phyloP scores from a whole-genome alignment of 2,888 invertebrate species.

The Acanthacorydalis orientalis region DNA sequence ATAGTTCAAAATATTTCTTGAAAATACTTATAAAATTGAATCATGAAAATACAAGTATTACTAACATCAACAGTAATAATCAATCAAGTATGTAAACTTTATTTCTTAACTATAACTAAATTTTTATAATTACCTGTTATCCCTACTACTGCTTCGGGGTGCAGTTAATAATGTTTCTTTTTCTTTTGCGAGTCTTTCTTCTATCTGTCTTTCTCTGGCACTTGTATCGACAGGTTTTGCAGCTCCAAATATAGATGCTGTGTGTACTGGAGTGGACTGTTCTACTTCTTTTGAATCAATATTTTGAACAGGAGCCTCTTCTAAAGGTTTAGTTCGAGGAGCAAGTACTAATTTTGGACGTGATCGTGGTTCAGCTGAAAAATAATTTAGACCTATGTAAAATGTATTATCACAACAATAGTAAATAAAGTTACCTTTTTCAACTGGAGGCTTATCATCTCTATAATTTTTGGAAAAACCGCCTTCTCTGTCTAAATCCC shows the following conservation, averaged over 20 bases:
- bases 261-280: conserved; percentile 33
- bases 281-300: conserved; percentile 20
- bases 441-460: too few relatives aligned
- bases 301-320: conserved; percentile 24
- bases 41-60: too few relatives aligned
- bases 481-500: conserved; percentile 12
- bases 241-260: conserved; percentile 77
- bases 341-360: conserved; percentile 65
- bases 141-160: neutral
- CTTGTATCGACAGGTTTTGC: conserved; percentile 92
- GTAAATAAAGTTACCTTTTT: too few relatives aligned
- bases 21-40: too few relatives aligned
- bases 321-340: conserved; percentile 63
- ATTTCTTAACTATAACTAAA: neutral
- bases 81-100: too few relatives aligned
- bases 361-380: conserved; percentile 35
- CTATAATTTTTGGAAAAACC: neutral
- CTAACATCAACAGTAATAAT: too few relatives aligned
- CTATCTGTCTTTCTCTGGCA: conserved; percentile 78
- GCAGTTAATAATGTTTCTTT: conserved; percentile 22
- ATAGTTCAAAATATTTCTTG: too few relatives aligned
- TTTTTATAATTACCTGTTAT: neutral
- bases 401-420: too few relatives aligned
- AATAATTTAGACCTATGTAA: neutral
- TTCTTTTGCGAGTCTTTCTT: conserved; percentile 61